phyloP scores from a whole-genome alignment of 2,113 vertebrate genomes.

The Labeo rohita region DNA sequence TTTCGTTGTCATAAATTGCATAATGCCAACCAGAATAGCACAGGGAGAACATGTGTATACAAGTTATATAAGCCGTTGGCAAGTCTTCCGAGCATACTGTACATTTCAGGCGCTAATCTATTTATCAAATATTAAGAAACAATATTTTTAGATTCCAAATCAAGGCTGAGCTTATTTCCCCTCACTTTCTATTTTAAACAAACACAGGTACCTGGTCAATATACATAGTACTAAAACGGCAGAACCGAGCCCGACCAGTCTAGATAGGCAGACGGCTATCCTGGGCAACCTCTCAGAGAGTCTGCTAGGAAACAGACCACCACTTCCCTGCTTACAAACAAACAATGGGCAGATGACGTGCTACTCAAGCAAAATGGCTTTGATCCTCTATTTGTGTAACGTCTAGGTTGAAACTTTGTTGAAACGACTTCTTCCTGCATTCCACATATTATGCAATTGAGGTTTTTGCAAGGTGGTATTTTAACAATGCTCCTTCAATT shows the following conservation, averaged over 20 bases:
- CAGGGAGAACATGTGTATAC: background rate
- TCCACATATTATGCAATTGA: background rate
- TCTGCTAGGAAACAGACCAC: constrained; percentile 26
- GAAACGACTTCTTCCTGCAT: constrained; percentile 22
- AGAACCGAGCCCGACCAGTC: background rate
- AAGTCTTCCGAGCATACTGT: background rate
- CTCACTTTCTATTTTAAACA: constrained; percentile 17
- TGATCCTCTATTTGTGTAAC: constrained; percentile 21
- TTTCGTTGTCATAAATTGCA: background rate
- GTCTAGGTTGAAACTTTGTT: constrained; percentile 7
- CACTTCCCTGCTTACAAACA: constrained; percentile 45
- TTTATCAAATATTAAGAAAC: background rate
- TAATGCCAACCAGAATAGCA: background rate
- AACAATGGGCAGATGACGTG: constrained; percentile 38
- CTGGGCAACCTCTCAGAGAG: constrained; percentile 18
- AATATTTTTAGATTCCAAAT: constrained; percentile 3
- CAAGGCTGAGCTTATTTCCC: background rate
- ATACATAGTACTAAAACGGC: background rate
- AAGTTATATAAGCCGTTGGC: background rate
- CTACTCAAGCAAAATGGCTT: constrained; percentile 5
- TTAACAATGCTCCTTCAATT: background rate
- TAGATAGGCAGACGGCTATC: constrained; percentile 34
- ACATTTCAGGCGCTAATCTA: background rate
- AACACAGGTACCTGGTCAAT: background rate
- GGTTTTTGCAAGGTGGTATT: constrained; percentile 7